Evolutionary conservation across 2,888 invertebrate genomes (phyloP).

Genomic region (Chymomyza procnemis): DNA sequence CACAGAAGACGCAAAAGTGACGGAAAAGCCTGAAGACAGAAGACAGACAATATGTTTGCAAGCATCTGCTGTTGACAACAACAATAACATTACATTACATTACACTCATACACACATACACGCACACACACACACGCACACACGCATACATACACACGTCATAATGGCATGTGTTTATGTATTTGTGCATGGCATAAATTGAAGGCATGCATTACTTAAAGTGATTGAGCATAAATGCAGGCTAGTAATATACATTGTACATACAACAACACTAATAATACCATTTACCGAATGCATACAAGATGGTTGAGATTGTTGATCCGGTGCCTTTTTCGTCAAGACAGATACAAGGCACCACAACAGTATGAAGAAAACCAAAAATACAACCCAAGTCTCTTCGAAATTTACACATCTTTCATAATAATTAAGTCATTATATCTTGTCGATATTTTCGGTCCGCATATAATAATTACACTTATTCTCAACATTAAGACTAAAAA

Average conservation of each 20-base stretch:
- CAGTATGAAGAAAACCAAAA: too few relatives aligned
- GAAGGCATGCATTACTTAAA: conserved; percentile 42
- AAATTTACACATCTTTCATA: too few relatives aligned
- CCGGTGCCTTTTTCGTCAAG: too few relatives aligned
- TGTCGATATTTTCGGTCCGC: too few relatives aligned
- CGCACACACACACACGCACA: background rate
- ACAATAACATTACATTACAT: conserved; percentile 30
- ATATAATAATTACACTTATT: too few relatives aligned
- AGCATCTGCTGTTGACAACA: conserved; percentile 4
- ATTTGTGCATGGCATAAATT: conserved; percentile 37
- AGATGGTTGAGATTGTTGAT: background rate
- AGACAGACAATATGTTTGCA: conserved; percentile 51
- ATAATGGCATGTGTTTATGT: background rate
- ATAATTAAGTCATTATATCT: too few relatives aligned
- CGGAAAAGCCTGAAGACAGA: too few relatives aligned
- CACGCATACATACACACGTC: conserved; percentile 10
- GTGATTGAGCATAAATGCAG: conserved; percentile 61
- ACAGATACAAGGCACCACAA: too few relatives aligned
- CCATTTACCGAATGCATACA: background rate
- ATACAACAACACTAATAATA: conserved; percentile 17
- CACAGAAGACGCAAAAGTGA: conserved; percentile 14
- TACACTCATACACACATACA: conserved; percentile 11
- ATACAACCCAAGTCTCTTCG: too few relatives aligned
- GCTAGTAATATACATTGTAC: conserved; percentile 22
- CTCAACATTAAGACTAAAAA: too few relatives aligned